Evolutionary conservation across 2,888 invertebrate genomes (phyloP).

Genomic region (Limenitis camilla): DNA sequence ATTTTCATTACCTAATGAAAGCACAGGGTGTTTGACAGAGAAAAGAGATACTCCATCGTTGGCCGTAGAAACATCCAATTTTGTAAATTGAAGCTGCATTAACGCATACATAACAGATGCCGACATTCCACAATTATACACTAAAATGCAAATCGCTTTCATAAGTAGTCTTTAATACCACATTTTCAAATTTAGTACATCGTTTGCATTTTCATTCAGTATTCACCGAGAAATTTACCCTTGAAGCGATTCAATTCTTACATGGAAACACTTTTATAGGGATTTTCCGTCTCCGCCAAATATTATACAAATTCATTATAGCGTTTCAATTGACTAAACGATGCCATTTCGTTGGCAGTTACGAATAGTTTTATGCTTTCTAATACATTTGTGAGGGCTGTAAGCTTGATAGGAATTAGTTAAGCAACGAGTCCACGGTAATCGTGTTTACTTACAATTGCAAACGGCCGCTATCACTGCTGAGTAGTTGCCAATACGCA

Average conservation of each 20-base stretch:
- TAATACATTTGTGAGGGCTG: constrained; percentile 40
- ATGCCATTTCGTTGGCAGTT: constrained; percentile 34
- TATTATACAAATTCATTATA: constrained; percentile 52
- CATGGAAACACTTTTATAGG: constrained; percentile 54
- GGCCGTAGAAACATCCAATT: constrained; percentile 45
- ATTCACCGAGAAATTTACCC: constrained; percentile 37
- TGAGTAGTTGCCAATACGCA: constrained; percentile 54
- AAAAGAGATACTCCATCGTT: constrained; percentile 34
- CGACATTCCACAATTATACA: constrained; percentile 41
- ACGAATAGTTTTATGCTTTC: constrained; percentile 42
- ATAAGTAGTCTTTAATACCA: constrained; percentile 37
- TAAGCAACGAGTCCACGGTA: constrained; percentile 52
- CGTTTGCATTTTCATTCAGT: constrained; percentile 57
- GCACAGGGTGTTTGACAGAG: constrained; percentile 30
- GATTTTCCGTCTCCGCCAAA: constrained; percentile 37
- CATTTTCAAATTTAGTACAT: constrained; percentile 41
- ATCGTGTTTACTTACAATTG: constrained; percentile 61
- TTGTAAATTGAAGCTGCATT: constrained; percentile 51
- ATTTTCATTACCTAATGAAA: constrained; percentile 33
- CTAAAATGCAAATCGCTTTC: constrained; percentile 53
- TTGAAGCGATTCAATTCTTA: constrained; percentile 42
- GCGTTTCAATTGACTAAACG: constrained; percentile 48
- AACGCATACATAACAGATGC: constrained; percentile 41
- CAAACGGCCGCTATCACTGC: constrained; percentile 51
- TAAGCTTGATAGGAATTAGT: constrained; percentile 60